These are phyloP conservation scores for Trematocara variabile DNA, from an alignment of 2,113 vertebrate genomes.

Conservation along the genomic window DNA sequence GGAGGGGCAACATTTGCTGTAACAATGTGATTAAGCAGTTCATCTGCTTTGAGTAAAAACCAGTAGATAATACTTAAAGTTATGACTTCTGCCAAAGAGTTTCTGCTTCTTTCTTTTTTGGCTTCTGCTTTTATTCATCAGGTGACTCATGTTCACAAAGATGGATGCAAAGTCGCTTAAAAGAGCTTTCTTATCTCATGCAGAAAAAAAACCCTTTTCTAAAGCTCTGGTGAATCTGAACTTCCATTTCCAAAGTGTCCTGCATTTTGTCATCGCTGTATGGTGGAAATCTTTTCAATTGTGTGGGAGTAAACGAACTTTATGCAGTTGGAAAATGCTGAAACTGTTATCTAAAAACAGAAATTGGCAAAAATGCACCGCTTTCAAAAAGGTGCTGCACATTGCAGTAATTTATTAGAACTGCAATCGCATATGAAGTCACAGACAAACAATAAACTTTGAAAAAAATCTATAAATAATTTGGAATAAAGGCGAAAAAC, in stretches of 20 bases:
- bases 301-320: neutral
- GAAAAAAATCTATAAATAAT: neutral
- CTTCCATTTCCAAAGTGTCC: neutral
- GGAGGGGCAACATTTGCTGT: neutral
- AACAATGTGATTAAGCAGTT: neutral
- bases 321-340: neutral
- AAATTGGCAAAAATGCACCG: neutral
- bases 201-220: fast-evolving
- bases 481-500: neutral
- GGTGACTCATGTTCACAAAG: neutral
- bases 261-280: neutral
- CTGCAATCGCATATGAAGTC: neutral
- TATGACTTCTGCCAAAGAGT: neutral
- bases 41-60: neutral
- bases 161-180: neutral
- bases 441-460: neutral
- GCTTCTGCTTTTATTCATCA: neutral
- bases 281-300: neutral
- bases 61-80: neutral
- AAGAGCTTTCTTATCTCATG: neutral
- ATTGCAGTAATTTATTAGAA: neutral
- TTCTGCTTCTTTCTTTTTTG: neutral
- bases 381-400: neutral
- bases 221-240: neutral
- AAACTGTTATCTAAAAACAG: neutral